A percentile compares a stretch with the other conserved stretches of the same genome.
Evolutionary conservation across 2,888 invertebrate species (phyloP).

Genomic region (Drosophila neoperkinsi): DNA sequence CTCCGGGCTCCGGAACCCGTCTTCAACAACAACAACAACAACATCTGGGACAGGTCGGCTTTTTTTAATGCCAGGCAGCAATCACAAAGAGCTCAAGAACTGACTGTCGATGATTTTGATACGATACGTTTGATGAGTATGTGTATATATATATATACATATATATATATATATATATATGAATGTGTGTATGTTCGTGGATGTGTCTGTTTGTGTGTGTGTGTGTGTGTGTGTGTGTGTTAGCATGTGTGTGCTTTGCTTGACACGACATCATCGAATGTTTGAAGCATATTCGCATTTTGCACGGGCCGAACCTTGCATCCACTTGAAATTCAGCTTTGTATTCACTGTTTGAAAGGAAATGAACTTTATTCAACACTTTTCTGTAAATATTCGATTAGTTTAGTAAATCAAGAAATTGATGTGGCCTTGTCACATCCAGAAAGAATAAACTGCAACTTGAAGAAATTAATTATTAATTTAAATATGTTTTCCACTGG

Average conservation of each 20-base stretch:
- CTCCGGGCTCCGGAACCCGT: neutral
- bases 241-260: conserved; percentile 3
- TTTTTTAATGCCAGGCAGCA: conserved; percentile 35
- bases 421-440: neutral
- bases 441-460: neutral
- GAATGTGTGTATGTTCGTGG: conserved; percentile 13
- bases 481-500: neutral
- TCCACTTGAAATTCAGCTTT: neutral
- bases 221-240: conserved; percentile 14
- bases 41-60: conserved; percentile 22
- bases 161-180: neutral
- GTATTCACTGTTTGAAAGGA: neutral
- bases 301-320: neutral
- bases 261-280: conserved; percentile 4
- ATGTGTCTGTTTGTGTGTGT: conserved; percentile 8
- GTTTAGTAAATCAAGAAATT: neutral
- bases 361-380: neutral
- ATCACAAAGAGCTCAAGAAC: conserved; percentile 37
- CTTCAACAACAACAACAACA: neutral
- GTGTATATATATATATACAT: neutral
- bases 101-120: conserved; percentile 54
- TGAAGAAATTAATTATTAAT: neutral
- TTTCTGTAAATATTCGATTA: neutral
- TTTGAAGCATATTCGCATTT: conserved; percentile 13
- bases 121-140: conserved; percentile 34